phyloP scores from a whole-genome alignment of 1,140 invertebrate genomes.

The Dolichoris vasculosae region DNA sequence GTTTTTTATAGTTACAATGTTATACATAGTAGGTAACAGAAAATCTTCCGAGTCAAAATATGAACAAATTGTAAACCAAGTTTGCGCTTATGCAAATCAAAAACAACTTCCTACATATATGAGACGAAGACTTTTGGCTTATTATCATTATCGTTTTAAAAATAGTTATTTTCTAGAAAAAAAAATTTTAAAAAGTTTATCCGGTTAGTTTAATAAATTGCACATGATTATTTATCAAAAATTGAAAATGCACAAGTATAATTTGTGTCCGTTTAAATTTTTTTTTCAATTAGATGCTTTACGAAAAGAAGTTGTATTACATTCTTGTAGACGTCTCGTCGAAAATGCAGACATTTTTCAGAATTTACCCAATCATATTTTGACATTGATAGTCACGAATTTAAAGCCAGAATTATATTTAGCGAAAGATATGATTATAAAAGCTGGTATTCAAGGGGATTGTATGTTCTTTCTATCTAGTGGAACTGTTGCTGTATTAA shows the following conservation, averaged over 20 bases:
- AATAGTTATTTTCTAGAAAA: slow-evolving; percentile 67
- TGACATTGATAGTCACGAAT: slow-evolving; percentile 61
- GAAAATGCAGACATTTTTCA: slow-evolving; percentile 67
- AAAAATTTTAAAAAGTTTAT: slow-evolving; percentile 62
- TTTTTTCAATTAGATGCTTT: slow-evolving; percentile 39
- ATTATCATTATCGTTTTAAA: slow-evolving; percentile 66
- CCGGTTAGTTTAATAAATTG: slow-evolving; percentile 58
- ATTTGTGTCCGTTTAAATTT: not conserved
- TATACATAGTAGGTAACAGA: slow-evolving; percentile 61
- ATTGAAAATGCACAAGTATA: not conserved
- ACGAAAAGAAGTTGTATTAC: slow-evolving; percentile 64
- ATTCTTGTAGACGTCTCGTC: slow-evolving; percentile 66
- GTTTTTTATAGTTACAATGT: slow-evolving; percentile 61
- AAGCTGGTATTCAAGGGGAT: slow-evolving; percentile 75
- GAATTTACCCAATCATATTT: slow-evolving; percentile 59
- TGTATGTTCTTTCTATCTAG: slow-evolving; percentile 78
- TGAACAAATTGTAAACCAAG: slow-evolving; percentile 67
- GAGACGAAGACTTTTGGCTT: slow-evolving; percentile 64
- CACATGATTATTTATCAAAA: not conserved
- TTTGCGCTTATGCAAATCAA: slow-evolving; percentile 66
- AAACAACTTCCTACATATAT: slow-evolving; percentile 68
- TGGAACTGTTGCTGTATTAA: slow-evolving; percentile 77
- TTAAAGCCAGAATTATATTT: slow-evolving; percentile 69
- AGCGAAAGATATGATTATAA: slow-evolving; percentile 72
- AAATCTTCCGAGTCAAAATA: slow-evolving; percentile 65